These are phyloP conservation scores for Pachypanchax playfairii DNA, from an alignment of 2,113 vertebrate genomes.

Conservation along the genomic window DNA sequence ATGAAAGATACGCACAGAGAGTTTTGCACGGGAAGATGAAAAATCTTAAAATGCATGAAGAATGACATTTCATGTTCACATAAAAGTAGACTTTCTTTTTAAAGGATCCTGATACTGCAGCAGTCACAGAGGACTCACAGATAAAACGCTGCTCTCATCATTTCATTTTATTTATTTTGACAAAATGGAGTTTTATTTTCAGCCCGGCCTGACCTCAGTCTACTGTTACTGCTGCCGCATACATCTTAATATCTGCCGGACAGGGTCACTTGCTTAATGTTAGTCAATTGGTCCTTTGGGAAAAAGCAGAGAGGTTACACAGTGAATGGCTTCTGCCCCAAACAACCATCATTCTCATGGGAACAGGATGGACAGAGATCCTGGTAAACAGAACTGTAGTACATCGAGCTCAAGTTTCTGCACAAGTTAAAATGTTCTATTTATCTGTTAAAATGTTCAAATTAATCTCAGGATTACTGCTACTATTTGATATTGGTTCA, in stretches of 20 bases:
- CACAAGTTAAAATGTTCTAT: background rate
- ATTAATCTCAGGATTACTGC: no score
- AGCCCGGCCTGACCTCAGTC: constrained; percentile 38
- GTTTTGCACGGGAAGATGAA: background rate
- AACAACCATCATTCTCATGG: constrained; percentile 70
- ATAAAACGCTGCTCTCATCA: constrained; percentile 21
- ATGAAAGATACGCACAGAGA: constrained; percentile 23
- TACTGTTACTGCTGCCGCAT: constrained; percentile 36
- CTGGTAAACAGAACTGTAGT: constrained; percentile 14
- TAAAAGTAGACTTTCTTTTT: background rate
- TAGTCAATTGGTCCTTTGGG: constrained; percentile 45
- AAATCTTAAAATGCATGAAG: background rate
- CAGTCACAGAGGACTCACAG: background rate
- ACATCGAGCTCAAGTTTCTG: constrained; percentile 20
- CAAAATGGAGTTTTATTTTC: constrained; percentile 49
- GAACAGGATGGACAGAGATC: constrained; percentile 49
- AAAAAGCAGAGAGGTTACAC: constrained; percentile 49
- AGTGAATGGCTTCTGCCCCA: constrained; percentile 60
- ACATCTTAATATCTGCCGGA: constrained; percentile 17
- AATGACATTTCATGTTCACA: background rate
- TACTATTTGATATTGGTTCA: no score
- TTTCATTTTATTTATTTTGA: constrained; percentile 56
- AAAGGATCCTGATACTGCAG: background rate
- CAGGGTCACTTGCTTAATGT: constrained; percentile 23
- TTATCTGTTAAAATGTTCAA: no score